Evolutionary conservation across 2,113 vertebrate genomes (phyloP).

Genomic region (Thryonomys swinderianus): DNA sequence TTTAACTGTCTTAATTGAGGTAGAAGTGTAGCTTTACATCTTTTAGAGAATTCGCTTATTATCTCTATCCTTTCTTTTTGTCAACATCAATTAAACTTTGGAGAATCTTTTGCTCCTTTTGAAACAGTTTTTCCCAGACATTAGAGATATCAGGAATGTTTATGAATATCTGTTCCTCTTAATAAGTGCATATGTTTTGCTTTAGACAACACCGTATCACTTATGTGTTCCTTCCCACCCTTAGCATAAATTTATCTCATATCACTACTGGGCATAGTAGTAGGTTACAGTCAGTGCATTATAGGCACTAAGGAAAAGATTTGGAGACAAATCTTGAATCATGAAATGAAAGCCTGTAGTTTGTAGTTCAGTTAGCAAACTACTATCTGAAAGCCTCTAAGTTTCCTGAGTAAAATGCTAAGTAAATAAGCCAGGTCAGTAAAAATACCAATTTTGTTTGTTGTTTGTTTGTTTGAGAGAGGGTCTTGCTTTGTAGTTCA

Average conservation of each 20-base stretch:
- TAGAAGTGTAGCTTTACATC: not conserved
- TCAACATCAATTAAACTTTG: not conserved
- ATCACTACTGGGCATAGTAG: not conserved
- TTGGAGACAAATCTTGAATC: not conserved
- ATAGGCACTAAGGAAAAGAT: not conserved
- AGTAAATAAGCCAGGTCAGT: not conserved
- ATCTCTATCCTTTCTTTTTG: not conserved
- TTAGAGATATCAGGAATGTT: not conserved
- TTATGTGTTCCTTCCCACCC: not conserved
- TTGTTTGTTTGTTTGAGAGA: too few species aligned
- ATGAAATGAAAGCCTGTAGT: not conserved
- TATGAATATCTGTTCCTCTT: not conserved
- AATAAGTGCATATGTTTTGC: not conserved
- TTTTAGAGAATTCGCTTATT: slow-evolving; percentile 1
- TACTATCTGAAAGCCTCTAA: not conserved
- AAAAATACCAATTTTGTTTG: not conserved
- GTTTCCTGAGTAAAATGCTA: not conserved
- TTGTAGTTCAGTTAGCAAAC: not conserved
- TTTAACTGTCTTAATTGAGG: not conserved
- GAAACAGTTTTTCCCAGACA: not conserved
- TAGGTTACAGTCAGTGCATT: not conserved
- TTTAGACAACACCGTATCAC: not conserved
- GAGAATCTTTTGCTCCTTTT: not conserved
- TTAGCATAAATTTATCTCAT: not conserved
- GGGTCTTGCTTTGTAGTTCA: too few species aligned